Conservation (phyloP, 2,113 vertebrate genomes). For the Puntigrus tetrazona region DNA sequence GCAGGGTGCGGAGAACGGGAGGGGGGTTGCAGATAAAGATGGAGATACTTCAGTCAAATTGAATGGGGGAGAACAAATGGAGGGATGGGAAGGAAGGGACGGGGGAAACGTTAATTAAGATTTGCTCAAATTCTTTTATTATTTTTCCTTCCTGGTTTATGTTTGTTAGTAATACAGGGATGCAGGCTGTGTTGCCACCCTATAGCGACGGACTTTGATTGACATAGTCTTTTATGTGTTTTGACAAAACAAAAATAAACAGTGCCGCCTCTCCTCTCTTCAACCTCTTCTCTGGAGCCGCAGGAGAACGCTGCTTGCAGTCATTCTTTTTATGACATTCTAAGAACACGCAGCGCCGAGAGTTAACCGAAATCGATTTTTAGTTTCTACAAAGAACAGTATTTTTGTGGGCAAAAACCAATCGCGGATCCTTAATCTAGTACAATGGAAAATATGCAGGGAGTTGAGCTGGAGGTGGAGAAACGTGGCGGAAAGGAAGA, state of each 20-base stretch:
- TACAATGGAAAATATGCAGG: neutral
- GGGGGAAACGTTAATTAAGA: neutral
- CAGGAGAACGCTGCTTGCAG: neutral
- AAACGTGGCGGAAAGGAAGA: neutral
- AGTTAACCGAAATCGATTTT: neutral
- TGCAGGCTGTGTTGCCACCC: neutral
- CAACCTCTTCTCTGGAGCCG: neutral
- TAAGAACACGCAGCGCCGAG: conserved; percentile 13
- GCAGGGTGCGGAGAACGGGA: neutral
- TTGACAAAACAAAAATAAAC: conserved; percentile 41
- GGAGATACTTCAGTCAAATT: conserved; percentile 23
- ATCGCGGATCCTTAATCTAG: neutral
- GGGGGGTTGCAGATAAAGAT: conserved; percentile 2
- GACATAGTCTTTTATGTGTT: conserved; percentile 24
- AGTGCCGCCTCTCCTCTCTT: neutral
- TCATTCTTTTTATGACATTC: conserved; percentile 11
- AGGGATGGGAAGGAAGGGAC: conserved; percentile 7
- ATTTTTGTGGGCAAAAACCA: neutral
- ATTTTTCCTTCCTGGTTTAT: neutral
- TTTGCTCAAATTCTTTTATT: neutral
- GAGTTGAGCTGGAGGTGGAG: neutral
- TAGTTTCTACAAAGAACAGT: neutral
- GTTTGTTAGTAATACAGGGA: neutral
- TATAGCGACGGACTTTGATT: neutral
- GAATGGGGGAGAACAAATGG: neutral